Conservation (phyloP, 2,888 invertebrate genomes). For the Synanthedon tipuliformis region DNA sequence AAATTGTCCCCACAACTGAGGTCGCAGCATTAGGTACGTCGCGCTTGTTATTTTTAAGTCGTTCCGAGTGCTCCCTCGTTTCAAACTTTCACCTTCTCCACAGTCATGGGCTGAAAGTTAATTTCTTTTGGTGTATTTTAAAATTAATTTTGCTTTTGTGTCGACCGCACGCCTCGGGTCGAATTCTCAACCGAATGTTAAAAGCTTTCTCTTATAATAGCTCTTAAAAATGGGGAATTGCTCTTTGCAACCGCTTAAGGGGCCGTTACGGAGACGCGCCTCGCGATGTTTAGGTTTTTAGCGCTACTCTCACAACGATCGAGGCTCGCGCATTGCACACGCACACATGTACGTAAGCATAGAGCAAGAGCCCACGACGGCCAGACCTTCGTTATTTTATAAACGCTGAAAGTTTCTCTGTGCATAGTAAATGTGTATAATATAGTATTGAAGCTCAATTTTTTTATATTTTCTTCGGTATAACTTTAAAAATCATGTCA, state of each 20-base stretch:
- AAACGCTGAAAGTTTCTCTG: too few species aligned
- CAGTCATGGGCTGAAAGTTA: slow-evolving; percentile 52
- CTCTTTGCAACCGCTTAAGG: slow-evolving; percentile 35
- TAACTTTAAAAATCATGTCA: too few species aligned
- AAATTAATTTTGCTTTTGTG: slow-evolving; percentile 68
- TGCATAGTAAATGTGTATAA: too few species aligned
- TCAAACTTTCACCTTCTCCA: slow-evolving; percentile 53
- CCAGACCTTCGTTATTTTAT: too few species aligned
- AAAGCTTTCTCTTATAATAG: slow-evolving; percentile 46
- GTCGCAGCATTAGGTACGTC: slow-evolving; percentile 26
- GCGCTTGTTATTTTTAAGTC: slow-evolving; percentile 64
- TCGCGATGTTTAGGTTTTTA: too few species aligned
- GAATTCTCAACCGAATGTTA: slow-evolving; percentile 51
- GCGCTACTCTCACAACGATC: too few species aligned
- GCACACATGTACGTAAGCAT: too few species aligned
- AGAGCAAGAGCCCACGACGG: too few species aligned
- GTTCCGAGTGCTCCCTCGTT: slow-evolving; percentile 49
- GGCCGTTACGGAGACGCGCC: too few species aligned
- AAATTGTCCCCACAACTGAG: slow-evolving; percentile 21
- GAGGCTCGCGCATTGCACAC: too few species aligned
- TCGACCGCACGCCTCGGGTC: slow-evolving; percentile 52
- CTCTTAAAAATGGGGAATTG: slow-evolving; percentile 33
- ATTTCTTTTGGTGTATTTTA: slow-evolving; percentile 69
- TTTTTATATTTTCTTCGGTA: too few species aligned
- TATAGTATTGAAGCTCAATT: too few species aligned